These are phyloP conservation scores for Chloroclysta siterata DNA, from an alignment of 2,888 invertebrate species.

Conservation along the genomic window DNA sequence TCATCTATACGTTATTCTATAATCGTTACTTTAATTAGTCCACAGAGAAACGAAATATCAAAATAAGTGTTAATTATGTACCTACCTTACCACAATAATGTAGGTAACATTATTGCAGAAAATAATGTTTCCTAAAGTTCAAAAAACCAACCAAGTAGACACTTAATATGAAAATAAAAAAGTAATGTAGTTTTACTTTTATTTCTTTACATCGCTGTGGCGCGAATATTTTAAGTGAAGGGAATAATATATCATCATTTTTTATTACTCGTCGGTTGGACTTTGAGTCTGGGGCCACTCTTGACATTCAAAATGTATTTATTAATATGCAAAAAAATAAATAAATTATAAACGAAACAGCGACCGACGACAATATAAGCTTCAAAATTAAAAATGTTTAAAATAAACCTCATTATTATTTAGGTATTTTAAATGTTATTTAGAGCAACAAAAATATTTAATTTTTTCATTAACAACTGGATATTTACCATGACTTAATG, in stretches of 20 bases:
- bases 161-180: constrained; percentile 18
- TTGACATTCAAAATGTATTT: constrained; percentile 48
- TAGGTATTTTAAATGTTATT: constrained; percentile 10
- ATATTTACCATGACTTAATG: too few species aligned
- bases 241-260: constrained; percentile 49
- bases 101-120: constrained; percentile 1
- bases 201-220: constrained; percentile 16
- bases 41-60: too few species aligned
- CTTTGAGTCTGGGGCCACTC: constrained; percentile 37
- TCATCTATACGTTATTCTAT: too few species aligned
- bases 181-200: constrained; percentile 22
- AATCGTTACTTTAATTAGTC: too few species aligned
- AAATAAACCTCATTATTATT: constrained; percentile 14
- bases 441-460: constrained; percentile 13
- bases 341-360: constrained; percentile 19
- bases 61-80: not conserved
- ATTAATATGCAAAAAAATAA: constrained; percentile 32
- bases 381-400: constrained; percentile 22
- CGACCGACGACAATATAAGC: constrained; percentile 18
- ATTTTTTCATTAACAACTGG: not conserved
- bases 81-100: not conserved
- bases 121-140: constrained; percentile 3
- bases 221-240: constrained; percentile 44
- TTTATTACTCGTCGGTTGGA: constrained; percentile 44
- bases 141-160: constrained; percentile 18